Evolutionary conservation across 2,113 vertebrate species (phyloP), one percentile per base, ranked within the genome.

Genomic region (Prolemur simus): DNA sequence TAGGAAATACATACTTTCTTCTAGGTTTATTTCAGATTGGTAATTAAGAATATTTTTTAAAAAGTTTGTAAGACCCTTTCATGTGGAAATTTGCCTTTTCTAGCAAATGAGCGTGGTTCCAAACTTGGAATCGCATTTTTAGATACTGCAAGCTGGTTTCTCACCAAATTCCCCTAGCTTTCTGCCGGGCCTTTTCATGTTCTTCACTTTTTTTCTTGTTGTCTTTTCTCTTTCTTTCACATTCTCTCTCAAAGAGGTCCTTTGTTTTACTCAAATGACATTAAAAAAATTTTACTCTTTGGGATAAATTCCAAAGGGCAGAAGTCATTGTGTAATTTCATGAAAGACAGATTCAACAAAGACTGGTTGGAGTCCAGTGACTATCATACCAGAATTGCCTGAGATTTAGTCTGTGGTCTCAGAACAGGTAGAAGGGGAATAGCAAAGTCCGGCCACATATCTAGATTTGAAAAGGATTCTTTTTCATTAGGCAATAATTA

Each of bases 51-150:
- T 87, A 88, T 45, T 29, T 63, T 32, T 60, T 89, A 63, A 20
- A 21, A 80, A 87, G 54, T n/a, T 66, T 88, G 39, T 69, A 88
- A 94, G 73, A 64, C 15, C 32, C 54, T 69, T 90, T 90, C 74
- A 87, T 90, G 52, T 6, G 85, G 80, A 76, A 94, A 42, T 84
- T 83, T 52, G 32, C 21, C 73, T 69, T 95, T 95, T 97, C 74
- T 77, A 32, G 32, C 42, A 89, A 84, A 83, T 32, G 27, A 87
- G 81, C 42, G 1, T 60, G 32, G 25, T 94, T 63, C 47, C 64
- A 95, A 93, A 77, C 27, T 89, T 87, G 20, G 27, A 68, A 64
- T 87, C 49, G 77, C 52, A 73, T 66, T 94, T 91, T 95, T 89
- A 92, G 42, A 56, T 18, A 29, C 23, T 25, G 29, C 45, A 91